A percentile compares a stretch with the other conserved stretches of the same genome.
Evolutionary conservation across 2,888 invertebrate species (phyloP).

Genomic region (Ptychoptera contaminata): DNA sequence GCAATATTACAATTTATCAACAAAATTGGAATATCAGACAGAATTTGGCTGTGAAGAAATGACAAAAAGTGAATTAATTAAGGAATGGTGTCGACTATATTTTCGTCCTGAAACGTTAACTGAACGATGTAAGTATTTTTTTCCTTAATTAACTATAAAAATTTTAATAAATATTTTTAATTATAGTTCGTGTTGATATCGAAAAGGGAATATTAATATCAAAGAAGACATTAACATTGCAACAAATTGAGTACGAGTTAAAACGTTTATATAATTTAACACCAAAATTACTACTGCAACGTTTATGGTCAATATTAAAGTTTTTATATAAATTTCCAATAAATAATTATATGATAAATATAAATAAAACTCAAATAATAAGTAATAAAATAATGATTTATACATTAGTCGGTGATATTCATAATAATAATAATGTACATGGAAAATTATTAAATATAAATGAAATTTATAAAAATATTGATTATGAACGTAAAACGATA

Average conservation of each 20-base stretch:
- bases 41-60: constrained; percentile 15
- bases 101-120: constrained; percentile 12
- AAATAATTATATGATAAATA: constrained; percentile 9
- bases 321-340: constrained; percentile 6
- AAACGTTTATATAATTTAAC: constrained; percentile 6
- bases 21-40: constrained; percentile 16
- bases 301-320: constrained; percentile 2
- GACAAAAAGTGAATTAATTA: constrained; percentile 12
- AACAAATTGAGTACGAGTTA: constrained; percentile 8
- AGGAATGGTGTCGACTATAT: constrained; percentile 13
- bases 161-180: neutral
- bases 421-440: neutral
- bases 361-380: constrained; percentile 2
- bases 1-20: constrained; percentile 9
- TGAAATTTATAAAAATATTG: neutral
- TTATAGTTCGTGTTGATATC: constrained; percentile 7
- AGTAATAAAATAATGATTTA: constrained; percentile 7
- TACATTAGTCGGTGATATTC: neutral
- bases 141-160: neutral
- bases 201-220: constrained; percentile 3
- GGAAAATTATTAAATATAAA: neutral
- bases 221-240: constrained; percentile 2
- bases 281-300: neutral
- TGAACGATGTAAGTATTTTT: constrained; percentile 10
- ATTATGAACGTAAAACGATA: neutral